Base-by-base conservation (phyloP, 2,888 invertebrate genomes). In the Sclerodermus sp. region DNA sequence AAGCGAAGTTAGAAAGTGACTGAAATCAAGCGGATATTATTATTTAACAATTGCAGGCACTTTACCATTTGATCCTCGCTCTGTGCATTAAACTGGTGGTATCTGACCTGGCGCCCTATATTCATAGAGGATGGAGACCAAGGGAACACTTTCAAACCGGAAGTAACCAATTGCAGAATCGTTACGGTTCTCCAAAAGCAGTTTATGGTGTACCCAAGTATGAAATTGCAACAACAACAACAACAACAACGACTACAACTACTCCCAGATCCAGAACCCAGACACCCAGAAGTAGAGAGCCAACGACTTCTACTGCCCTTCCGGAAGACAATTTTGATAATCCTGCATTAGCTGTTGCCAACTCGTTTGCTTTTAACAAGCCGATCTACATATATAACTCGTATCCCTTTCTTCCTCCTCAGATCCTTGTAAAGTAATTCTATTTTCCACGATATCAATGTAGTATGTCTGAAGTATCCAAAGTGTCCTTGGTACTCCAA, bases 331-430 rank as follows among this genome's bases (percentile, higher is more conserved):
- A 69, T 38, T 68, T 70, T 45, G 67, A 71, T 40, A 70, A 66
- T 51, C 75, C 75, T 0, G 72, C 74, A 0, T 51, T 77, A 8
- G 77, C 77, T 36, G 63, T 77, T 18, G 77, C 77, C 13, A 77
- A 77, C 57, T 75, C 77, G 8, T 77, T 75, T 53, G 76, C 74
- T 10, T 76, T 77, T 51, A 76, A 76, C 55, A 65, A 71, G 43
- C 77, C 77, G 1, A 67, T 76, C 38, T 77, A 76, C 53, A 62
- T 77, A 5, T 71, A 74, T 61, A 76, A 74, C 49, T 47, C 67
- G 3, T 73, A 64, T 42, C 75, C 74, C 5, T 66, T 67, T 46
- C 52, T 67, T 15, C 59, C 70, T 2, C 53, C 51, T 8, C 58
- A 60, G 5, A 30, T 60, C 8, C 32, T 65, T 1, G 36, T 52